These are phyloP conservation scores for Meandrusa payeni DNA, from an alignment of 2,888 invertebrate genomes.

Conservation along the genomic window DNA sequence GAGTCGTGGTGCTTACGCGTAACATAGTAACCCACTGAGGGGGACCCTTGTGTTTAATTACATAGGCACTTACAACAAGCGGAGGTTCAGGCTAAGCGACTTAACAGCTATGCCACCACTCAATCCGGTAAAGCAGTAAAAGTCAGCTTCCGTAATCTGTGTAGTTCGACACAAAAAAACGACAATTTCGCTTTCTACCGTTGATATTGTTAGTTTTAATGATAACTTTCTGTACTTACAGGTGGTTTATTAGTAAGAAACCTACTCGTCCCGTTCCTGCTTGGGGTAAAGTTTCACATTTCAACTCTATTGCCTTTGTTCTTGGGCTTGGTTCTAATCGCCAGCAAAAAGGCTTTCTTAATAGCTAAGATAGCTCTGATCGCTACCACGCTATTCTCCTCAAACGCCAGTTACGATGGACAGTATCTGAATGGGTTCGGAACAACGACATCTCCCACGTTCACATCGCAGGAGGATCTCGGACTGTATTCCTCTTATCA, in stretches of 20 bases:
- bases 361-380: constrained; percentile 88
- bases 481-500: constrained; percentile 54
- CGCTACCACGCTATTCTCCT: constrained; percentile 84
- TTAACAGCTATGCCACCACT: no score
- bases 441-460: constrained; percentile 51
- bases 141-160: no score
- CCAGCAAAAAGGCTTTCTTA: constrained; percentile 89
- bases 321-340: constrained; percentile 84
- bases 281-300: constrained; percentile 90
- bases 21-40: no score
- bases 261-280: constrained; percentile 87
- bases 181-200: no score
- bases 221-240: constrained; percentile 76
- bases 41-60: no score
- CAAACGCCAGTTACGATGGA: constrained; percentile 70
- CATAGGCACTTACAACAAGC: no score
- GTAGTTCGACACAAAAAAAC: no score
- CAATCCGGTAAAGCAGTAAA: no score
- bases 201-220: no score
- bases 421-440: constrained; percentile 47
- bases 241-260: constrained; percentile 86
- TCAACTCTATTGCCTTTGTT: constrained; percentile 87
- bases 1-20: no score
- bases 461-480: constrained; percentile 55
- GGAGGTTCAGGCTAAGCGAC: no score